These are phyloP conservation scores for Lates calcarifer DNA, from an alignment of 2,113 vertebrate species.

Conservation along the genomic window DNA sequence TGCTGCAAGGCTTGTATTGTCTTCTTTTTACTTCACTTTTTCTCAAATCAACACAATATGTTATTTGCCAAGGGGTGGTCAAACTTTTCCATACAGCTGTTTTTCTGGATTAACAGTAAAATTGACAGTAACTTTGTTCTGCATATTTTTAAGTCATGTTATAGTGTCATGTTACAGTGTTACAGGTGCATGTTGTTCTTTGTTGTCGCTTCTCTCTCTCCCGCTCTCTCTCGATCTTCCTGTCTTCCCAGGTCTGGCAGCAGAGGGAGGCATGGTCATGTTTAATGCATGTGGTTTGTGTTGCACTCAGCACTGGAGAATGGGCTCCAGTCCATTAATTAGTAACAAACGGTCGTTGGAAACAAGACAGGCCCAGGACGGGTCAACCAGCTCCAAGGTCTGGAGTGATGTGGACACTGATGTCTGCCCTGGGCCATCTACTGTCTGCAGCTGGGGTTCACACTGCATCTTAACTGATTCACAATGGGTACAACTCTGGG, in stretches of 20 bases:
- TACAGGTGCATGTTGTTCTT: conserved; percentile 18
- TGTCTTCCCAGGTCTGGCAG: conserved; percentile 64
- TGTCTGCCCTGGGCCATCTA: conserved; percentile 67
- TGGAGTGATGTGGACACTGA: conserved; percentile 74
- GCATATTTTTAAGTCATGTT: background rate
- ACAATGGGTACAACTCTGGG: conserved; percentile 14
- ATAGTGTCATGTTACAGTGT: conserved; percentile 10
- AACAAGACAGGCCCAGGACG: conserved; percentile 81
- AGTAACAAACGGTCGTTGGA: conserved; percentile 83
- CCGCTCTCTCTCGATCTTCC: conserved; percentile 54
- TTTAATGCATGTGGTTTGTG: conserved; percentile 86
- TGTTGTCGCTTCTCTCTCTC: background rate
- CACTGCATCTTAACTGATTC: conserved; percentile 27
- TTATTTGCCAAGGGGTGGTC: background rate
- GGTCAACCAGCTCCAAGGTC: conserved; percentile 79
- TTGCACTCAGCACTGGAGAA: conserved; percentile 80
- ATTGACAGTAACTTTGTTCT: background rate
- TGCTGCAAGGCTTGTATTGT: background rate
- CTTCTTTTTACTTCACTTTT: background rate
- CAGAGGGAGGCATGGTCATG: conserved; percentile 78
- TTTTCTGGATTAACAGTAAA: background rate
- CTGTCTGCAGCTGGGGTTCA: conserved; percentile 62
- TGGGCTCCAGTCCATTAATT: conserved; percentile 87
- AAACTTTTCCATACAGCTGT: background rate
- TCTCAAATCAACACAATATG: background rate